Base-by-base conservation (phyloP, 2,113 vertebrate genomes). In the Nothocercus julius region DNA sequence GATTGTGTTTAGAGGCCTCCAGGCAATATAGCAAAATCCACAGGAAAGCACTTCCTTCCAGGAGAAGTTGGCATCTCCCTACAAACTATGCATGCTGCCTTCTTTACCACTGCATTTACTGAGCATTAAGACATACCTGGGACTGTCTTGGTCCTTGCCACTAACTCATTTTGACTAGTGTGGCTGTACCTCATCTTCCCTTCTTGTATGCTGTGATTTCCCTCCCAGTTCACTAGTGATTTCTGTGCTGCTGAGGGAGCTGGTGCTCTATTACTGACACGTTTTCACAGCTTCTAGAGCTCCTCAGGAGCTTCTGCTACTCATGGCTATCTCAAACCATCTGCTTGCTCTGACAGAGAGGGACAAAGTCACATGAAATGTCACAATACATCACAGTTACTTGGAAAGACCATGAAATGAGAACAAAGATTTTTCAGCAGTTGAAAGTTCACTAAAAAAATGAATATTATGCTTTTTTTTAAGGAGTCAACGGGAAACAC, bases 101-200 rank as follows among this genome's bases (percentile, higher is more conserved):
- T 42, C 67, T 1, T 1, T 7, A 72, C 36, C n/a, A 59, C 38
- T 44, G 38, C 1, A 0, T 1, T n/a, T 27, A 53, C 14, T 53
- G 18, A 4, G 0, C 32, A 19, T 18, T 32, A 54, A 58, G 59
- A 49, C 79, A 59, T 45, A 14, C 28, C 53, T 7, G 34, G 13
- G 18, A 30, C 47, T 36, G 17, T 15, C 51, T 82, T n/a, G 12
- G 17, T 40, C 62, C 63, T 21, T 49, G 25, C 18, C 38, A 28
- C 3, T 1, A n/a, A 42, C 40, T 67, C 2, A 7, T 44, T 59
- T 24, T 22, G 19, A 13, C 53, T 93, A 7, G 4, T 2, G 22
- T 40, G 51, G 19, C 22, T 58, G 9, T 75, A 82, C 68, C 54
- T 36, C 49, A 24, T 42, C 69, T 94, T 85, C 53, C 45, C 27